Percentiles rank a stretch among this genome's conserved stretches.
phyloP scores from a whole-genome alignment of 2,797 vertebrate genomes.

The Crenichthys baileyi region DNA sequence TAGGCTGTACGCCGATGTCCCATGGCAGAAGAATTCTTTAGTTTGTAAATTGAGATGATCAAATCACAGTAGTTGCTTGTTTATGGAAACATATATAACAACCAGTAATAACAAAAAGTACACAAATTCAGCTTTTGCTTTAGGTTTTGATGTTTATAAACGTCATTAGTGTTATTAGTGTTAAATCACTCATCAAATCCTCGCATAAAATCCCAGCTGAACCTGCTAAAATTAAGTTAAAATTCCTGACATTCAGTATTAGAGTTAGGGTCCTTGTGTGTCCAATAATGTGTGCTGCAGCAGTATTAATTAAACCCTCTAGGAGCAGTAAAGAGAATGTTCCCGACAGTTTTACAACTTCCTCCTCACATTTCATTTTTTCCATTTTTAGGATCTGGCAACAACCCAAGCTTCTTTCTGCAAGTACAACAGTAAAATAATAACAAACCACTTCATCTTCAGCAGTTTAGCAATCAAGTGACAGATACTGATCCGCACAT shows the following conservation, averaged over 20 bases:
- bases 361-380: conserved; percentile 17
- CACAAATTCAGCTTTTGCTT: no score
- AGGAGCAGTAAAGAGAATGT: conserved; percentile 19
- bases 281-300: conserved; percentile 19
- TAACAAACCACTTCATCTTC: conserved; percentile 22
- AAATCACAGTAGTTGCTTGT: neutral
- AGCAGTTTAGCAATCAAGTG: conserved; percentile 9
- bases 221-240: conserved; percentile 1
- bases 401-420: conserved; percentile 25
- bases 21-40: neutral
- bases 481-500: conserved; percentile 6
- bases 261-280: conserved; percentile 2
- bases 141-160: neutral
- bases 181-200: neutral
- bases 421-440: conserved; percentile 27
- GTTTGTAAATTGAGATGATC: neutral
- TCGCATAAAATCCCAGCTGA: conserved; percentile 6
- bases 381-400: conserved; percentile 15
- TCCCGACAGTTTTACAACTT: conserved; percentile 9
- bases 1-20: neutral
- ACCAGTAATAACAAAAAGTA: neutral
- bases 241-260: neutral
- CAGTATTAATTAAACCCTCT: conserved; percentile 28
- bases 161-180: neutral
- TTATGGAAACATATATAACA: neutral